These are phyloP conservation scores for Petrocephalus schoutedeni DNA, from an alignment of 2,797 vertebrate genomes.

Conservation along the genomic window DNA sequence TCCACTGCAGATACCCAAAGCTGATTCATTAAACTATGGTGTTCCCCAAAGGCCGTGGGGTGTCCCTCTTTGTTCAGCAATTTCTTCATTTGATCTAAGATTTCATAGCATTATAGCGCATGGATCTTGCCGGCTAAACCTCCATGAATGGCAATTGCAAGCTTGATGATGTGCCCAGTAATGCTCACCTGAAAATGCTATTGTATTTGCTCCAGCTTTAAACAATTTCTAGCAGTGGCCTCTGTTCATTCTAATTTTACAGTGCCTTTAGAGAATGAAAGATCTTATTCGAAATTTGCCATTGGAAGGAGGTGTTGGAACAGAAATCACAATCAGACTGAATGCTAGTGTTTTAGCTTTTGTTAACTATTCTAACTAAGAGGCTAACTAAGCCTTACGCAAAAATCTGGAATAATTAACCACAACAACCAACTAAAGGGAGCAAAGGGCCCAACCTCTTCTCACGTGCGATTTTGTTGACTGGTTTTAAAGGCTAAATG, in stretches of 20 bases:
- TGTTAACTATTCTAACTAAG: too few relatives aligned
- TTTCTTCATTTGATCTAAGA: neutral
- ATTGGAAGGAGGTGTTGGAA: neutral
- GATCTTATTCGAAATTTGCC: neutral
- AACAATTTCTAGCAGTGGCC: neutral
- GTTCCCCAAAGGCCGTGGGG: neutral
- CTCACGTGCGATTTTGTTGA: neutral
- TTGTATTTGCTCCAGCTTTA: neutral
- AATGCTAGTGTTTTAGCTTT: neutral
- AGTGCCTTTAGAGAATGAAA: neutral
- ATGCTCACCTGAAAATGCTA: neutral
- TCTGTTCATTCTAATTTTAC: neutral
- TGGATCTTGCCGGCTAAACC: neutral
- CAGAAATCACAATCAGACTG: neutral
- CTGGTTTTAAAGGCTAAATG: neutral
- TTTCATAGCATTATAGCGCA: neutral
- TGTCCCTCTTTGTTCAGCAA: neutral
- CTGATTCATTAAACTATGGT: constrained; percentile 10
- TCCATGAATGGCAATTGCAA: neutral
- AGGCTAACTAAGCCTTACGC: neutral
- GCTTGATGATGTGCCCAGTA: neutral
- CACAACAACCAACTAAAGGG: neutral
- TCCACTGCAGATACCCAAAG: neutral
- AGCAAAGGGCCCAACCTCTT: neutral
- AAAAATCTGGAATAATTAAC: neutral